Base-by-base conservation (phyloP, 2,888 invertebrate genomes). In the Hyposoter didymator region DNA sequence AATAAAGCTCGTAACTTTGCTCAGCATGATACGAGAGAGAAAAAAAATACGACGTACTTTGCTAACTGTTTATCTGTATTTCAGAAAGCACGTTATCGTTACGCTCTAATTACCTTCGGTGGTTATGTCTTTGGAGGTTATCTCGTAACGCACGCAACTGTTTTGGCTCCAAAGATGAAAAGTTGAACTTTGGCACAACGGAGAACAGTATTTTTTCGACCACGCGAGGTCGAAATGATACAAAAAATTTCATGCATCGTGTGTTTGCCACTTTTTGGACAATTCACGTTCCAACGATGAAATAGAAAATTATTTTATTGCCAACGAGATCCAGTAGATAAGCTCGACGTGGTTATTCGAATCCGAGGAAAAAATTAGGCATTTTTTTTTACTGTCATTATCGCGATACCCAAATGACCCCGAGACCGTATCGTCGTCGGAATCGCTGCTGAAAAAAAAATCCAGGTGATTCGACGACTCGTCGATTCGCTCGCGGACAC, bases 1-100 rank as follows among this genome's bases (percentile, higher is more conserved):
- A 22, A 22, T 73, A 39, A 39, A 59, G 43, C n/a, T 39, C 14
- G 14, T 19, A 17, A 76, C 19, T 76, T 66, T 43, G 2, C n/a
- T 28, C 28, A 22, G 32, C 17, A n/a, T 8, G 32, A 47, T 69
- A 45, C 17, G 17, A 22, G 43, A 22, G 43, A n/a, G 43, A 22
- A 22, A 22, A 43, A 49, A 64, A 64, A 55, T 45, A 70, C 70
- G 35, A 76, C 28, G 45, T 49, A 28, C 22, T 59, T 67, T 72
- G 45, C 45, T 55, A 55, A 52, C 75, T 66, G 69, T 80, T 84
- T 67, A 49, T 43, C 73, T 49, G 64, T 81, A 73, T 81, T 76
- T 49, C 52, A 73, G 73, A 47, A 66, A 47, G 45, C 35, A 49
- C 67, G 52, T 73, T 84, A 69, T n/a, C 73, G 49, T 81, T 75